phyloP scores from a whole-genome alignment of 2,888 invertebrate genomes.

The Patella ulyssiponensis region DNA sequence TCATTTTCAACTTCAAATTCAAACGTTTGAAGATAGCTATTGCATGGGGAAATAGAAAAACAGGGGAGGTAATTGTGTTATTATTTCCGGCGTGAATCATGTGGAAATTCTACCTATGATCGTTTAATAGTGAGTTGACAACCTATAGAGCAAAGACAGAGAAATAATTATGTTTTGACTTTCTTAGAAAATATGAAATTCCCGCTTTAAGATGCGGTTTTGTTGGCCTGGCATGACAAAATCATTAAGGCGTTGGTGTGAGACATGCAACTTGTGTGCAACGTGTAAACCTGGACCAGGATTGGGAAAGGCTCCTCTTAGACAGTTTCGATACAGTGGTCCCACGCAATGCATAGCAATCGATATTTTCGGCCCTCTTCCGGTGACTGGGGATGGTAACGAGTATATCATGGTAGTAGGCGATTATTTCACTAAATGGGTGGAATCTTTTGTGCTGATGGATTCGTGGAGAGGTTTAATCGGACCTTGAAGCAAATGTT shows the following conservation, averaged over 20 bases:
- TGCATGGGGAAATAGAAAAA: no score
- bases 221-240: constrained; percentile 22
- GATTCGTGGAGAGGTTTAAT: neutral
- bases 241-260: constrained; percentile 16
- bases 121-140: no score
- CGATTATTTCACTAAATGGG: constrained; percentile 16
- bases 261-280: constrained; percentile 15
- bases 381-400: neutral
- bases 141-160: no score
- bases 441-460: neutral
- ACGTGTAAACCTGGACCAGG: constrained; percentile 1
- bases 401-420: constrained; percentile 14
- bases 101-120: no score
- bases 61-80: no score
- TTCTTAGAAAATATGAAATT: no score
- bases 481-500: neutral
- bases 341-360: constrained; percentile 5
- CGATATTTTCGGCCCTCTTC: constrained; percentile 9
- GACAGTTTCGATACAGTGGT: neutral
- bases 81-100: no score
- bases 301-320: neutral
- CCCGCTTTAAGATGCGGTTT: constrained; percentile 19
- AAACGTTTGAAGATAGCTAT: no score
- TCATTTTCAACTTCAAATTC: no score
- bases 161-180: no score